Base-by-base conservation (phyloP, 2,797 vertebrate genomes). In the Lagorchestes hirsutus region DNA sequence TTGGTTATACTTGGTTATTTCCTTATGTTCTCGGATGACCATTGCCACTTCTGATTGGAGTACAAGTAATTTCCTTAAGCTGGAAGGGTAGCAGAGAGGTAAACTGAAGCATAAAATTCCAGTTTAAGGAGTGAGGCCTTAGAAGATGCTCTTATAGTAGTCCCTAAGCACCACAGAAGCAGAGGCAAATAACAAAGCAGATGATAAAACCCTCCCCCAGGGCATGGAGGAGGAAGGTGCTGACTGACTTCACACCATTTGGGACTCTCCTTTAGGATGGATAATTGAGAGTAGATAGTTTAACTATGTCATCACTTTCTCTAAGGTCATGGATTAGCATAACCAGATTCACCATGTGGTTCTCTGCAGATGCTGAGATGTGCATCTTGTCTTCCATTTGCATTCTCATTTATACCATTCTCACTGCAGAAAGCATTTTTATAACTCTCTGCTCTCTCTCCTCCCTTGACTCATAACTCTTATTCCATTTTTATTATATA, bases 351-450 rank as follows among this genome's bases (percentile, higher is more conserved):
- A 27, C 27, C 5, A 54, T 67, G 40, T 57, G 3, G 57, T 58
- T 56, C 90, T 55, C 54, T 4, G 29, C 58, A 55, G 46, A 87
- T 95, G 92, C 34, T 34, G 14, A 59, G 28, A 10, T 31, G n/a
- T 82, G 40, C 4, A 91, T 62, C 31, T 97, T 90, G 62, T 92
- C 27, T 90, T 52, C 90, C 52, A 95, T 40, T 92, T 95, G 62
- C 91, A 92, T 55, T 91, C 93, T 10, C 95, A 92, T 90, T 91
- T 94, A 50, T 90, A 82, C 11, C 12, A 91, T 96, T 93, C 57
- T 82, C 74, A 82, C 8, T 90, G 9, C 5, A 91, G 31, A 74
- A 31, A 50, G 4, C 0, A 57, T 52, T 93, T 97, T 92, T 55
- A 62, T 31, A 67, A 93, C 93, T 96, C 46, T 91, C 92, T 95